phyloP scores from a whole-genome alignment of 2,797 vertebrate species.

The Orestias chungarensis region DNA sequence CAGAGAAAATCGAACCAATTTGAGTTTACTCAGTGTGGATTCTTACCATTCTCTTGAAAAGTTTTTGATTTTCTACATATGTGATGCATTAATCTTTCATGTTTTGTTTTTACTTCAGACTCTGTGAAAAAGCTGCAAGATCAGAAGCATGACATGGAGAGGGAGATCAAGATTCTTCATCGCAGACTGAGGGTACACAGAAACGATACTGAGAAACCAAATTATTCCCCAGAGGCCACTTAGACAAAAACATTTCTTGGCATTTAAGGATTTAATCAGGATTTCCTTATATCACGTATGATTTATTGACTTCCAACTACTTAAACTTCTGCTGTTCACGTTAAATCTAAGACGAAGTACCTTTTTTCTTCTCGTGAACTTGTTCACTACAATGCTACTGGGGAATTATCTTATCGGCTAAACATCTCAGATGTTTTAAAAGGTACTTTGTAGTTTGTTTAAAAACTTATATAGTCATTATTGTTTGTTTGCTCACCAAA shows the following conservation, averaged over 20 bases:
- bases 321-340: neutral
- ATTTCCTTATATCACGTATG: neutral
- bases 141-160: slow-evolving; percentile 95
- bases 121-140: slow-evolving; percentile 96
- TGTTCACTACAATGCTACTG: too few relatives aligned
- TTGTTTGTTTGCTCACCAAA: too few relatives aligned
- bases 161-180: slow-evolving; percentile 95
- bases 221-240: neutral
- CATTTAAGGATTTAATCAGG: neutral
- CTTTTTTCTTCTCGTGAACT: neutral
- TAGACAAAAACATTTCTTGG: neutral
- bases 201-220: neutral
- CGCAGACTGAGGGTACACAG: slow-evolving; percentile 86
- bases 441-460: too few relatives aligned
- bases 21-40: too few relatives aligned
- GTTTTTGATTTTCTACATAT: too few relatives aligned
- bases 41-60: too few relatives aligned
- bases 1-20: neutral
- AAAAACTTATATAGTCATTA: too few relatives aligned
- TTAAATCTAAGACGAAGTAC: neutral
- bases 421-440: too few relatives aligned
- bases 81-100: neutral
- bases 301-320: neutral
- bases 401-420: too few relatives aligned
- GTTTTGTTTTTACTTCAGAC: slow-evolving; percentile 72